A percentile compares a stretch with the other conserved stretches of the same genome.
These are phyloP conservation scores for Eptesicus fuscus DNA, from an alignment of 2,113 vertebrate species.

Conservation along the genomic window DNA sequence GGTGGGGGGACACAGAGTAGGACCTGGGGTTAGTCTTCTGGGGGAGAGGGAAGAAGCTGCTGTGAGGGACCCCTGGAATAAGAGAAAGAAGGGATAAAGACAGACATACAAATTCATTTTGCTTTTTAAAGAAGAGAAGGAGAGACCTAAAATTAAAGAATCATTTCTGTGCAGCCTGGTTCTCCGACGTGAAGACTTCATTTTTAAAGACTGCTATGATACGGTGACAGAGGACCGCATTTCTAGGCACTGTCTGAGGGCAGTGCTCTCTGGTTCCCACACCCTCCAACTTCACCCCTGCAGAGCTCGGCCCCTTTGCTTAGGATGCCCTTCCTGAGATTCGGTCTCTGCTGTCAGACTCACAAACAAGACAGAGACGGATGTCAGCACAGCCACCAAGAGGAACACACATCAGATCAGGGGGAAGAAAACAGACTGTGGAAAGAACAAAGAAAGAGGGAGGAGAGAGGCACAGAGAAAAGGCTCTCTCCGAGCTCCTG, in stretches of 20 bases:
- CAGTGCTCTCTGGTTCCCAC: neutral
- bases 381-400: slow-evolving; percentile 73
- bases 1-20: slow-evolving; percentile 58
- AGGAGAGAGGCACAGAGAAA: slow-evolving; percentile 81
- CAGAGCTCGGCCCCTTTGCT: neutral
- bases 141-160: slow-evolving; percentile 37
- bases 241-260: neutral
- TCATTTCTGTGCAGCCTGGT: neutral
- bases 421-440: slow-evolving; percentile 78
- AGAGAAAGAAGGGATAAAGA: slow-evolving; percentile 27
- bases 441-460: slow-evolving; percentile 76
- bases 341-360: slow-evolving; percentile 69
- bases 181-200: neutral
- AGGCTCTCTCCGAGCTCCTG: slow-evolving; percentile 87
- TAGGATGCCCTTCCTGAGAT: neutral
- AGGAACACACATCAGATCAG: slow-evolving; percentile 72
- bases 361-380: slow-evolving; percentile 75
- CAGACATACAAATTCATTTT: neutral
- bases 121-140: slow-evolving; percentile 49
- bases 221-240: neutral
- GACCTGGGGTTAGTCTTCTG: neutral
- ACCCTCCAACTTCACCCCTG: neutral
- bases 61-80: neutral
- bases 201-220: neutral
- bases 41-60: neutral